Conservation (phyloP, 2,113 vertebrate species). For the Synchiropus splendidus region DNA sequence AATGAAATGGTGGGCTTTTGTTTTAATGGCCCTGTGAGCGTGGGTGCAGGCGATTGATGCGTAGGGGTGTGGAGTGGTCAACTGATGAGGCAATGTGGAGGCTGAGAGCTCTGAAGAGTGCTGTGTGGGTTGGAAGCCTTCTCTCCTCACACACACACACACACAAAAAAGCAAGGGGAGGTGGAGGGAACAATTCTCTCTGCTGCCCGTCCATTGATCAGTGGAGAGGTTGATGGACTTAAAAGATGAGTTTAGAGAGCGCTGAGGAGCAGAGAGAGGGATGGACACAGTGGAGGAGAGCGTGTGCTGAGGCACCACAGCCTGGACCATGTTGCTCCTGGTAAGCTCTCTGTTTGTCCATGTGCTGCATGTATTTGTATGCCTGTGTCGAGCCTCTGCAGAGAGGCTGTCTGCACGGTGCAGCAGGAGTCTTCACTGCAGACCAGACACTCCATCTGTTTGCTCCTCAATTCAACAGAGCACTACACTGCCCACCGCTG, state of each 20-base stretch:
- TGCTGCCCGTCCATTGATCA: slow-evolving; percentile 54
- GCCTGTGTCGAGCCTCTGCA: slow-evolving; percentile 37
- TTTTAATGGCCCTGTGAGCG: slow-evolving; percentile 18
- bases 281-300: slow-evolving; percentile 12
- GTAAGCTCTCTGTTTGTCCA: slow-evolving; percentile 43
- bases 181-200: slow-evolving; percentile 53
- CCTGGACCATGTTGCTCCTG: slow-evolving; percentile 20
- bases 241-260: slow-evolving; percentile 47
- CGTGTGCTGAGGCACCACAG: neutral
- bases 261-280: slow-evolving; percentile 34
- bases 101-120: slow-evolving; percentile 64
- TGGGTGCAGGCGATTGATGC: slow-evolving; percentile 32
- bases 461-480: slow-evolving; percentile 49
- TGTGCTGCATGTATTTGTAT: slow-evolving; percentile 26
- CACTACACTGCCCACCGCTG: slow-evolving; percentile 14
- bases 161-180: slow-evolving; percentile 33
- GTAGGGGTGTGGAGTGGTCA: slow-evolving; percentile 63
- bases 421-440: slow-evolving; percentile 47
- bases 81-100: slow-evolving; percentile 60
- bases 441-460: slow-evolving; percentile 35
- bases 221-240: slow-evolving; percentile 49
- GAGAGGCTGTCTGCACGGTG: slow-evolving; percentile 24
- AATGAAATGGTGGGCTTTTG: slow-evolving; percentile 28
- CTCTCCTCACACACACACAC: slow-evolving; percentile 30
- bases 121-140: slow-evolving; percentile 62